Evolutionary conservation across 2,113 vertebrate species (phyloP), one percentile per base, ranked within the genome.

Genomic region (Alouatta palliata): DNA sequence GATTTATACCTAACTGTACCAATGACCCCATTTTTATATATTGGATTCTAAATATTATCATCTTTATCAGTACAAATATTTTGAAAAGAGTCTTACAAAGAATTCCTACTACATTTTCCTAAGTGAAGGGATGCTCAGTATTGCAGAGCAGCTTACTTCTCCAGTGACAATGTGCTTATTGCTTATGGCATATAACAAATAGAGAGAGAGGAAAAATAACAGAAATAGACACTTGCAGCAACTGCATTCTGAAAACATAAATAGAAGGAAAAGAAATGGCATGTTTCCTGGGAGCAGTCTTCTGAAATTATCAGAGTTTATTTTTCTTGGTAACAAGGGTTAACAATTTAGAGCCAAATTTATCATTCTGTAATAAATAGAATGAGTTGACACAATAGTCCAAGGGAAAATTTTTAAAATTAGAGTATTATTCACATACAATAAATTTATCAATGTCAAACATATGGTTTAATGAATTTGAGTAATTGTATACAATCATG

Each of bases 21-120:
- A 87, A 76, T 54, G 54, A 40, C 56, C 6, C 8, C 85, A 20
- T 66, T 92, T 96, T 54, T 27, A 79, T 86, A 12, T 23, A 68
- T 47, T 96, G 93, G 58, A 73, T 93, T 77, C 7, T 90, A 96
- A 96, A 88, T 71, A 81, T 61, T 7, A 54, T 21, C 37, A 21
- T 12, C 10, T 88, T 91, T 73, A 73, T 86, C 6, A 73, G 32
- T 30, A 20, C 17, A 94, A 49, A 45, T 12, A 85, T 82, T 96
- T 96, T 66, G 71, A 86, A 95, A 71, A 49, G 58, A 92, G 20
- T 92, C 47, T 43, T 91, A 9, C 66, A 25, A 75, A 83, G 45
- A 93, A 73, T 79, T 70, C 30, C 70, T 49, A 90, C 49, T 93
- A 3, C 61, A 64, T 89, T 95, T 93, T 89, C 37, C 35, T 58